A percentile compares a stretch with the other conserved stretches of the same genome.
These are phyloP conservation scores for Exocentrus adspersus DNA, from an alignment of 2,888 invertebrate genomes.

Conservation along the genomic window DNA sequence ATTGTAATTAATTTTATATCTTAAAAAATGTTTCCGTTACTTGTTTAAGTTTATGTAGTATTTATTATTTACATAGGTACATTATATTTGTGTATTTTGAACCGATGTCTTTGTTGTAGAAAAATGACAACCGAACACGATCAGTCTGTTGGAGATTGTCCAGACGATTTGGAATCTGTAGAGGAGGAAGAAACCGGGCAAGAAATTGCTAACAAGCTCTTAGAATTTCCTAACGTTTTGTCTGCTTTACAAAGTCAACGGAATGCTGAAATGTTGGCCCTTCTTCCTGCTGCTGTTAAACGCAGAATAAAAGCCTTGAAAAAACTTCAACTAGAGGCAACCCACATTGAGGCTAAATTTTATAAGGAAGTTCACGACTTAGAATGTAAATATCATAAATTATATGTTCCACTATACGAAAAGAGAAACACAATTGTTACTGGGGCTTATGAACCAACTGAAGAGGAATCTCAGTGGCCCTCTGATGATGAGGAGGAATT, in stretches of 20 bases:
- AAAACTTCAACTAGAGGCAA: conserved; percentile 84
- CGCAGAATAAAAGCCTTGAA: conserved; percentile 86
- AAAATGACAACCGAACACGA: conserved; percentile 73
- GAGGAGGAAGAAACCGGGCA: conserved; percentile 67
- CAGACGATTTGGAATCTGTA: conserved; percentile 74
- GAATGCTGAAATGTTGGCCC: conserved; percentile 69
- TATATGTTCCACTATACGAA: conserved; percentile 82
- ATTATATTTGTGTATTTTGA: too few relatives aligned
- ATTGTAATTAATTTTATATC: background rate
- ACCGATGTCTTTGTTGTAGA: conserved; percentile 37
- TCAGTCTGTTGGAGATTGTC: conserved; percentile 73
- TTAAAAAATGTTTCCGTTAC: too few relatives aligned
- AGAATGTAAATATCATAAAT: conserved; percentile 88
- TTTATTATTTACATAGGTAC: too few relatives aligned
- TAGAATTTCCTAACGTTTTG: conserved; percentile 68
- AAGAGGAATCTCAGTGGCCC: conserved; percentile 89
- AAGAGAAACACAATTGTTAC: conserved; percentile 74
- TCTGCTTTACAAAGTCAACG: conserved; percentile 70
- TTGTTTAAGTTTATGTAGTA: too few relatives aligned
- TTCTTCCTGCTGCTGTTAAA: conserved; percentile 80
- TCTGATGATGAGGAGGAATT: conserved; percentile 72
- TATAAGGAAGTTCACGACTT: conserved; percentile 93
- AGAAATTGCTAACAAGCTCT: conserved; percentile 58
- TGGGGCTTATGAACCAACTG: conserved; percentile 87
- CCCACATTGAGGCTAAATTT: conserved; percentile 90